Conservation (phyloP, 2,797 vertebrate species). For the Epinephelus awoara region DNA sequence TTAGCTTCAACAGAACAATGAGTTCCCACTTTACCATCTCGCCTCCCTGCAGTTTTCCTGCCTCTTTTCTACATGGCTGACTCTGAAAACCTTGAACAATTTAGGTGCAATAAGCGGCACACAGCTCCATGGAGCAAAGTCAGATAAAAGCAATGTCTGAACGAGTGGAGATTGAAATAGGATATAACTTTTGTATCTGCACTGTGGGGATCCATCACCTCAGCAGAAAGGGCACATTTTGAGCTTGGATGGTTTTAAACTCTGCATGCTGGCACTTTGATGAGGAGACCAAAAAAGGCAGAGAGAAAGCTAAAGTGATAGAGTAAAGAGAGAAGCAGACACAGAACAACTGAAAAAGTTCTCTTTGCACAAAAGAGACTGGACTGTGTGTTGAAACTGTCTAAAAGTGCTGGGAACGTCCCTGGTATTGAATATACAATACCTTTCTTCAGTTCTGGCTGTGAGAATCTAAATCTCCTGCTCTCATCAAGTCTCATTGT, state of each 20-base stretch:
- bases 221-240: not conserved
- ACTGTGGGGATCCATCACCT: not conserved
- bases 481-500: not conserved
- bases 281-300: not conserved
- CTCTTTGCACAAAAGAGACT: not conserved
- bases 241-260: constrained; percentile 5
- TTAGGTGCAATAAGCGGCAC: not conserved
- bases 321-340: not conserved
- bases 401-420: not conserved
- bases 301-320: not conserved
- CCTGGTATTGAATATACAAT: not conserved
- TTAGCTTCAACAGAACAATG: not conserved
- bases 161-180: not conserved
- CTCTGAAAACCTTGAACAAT: not conserved
- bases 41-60: not conserved
- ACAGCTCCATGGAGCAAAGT: not conserved
- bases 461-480: not conserved
- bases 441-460: not conserved
- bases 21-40: not conserved
- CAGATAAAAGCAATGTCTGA: constrained; percentile 7
- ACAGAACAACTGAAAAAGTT: not conserved
- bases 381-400: not conserved
- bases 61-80: constrained; percentile 20
- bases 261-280: not conserved
- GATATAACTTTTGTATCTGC: not conserved